phyloP scores from a whole-genome alignment of 2,888 invertebrate genomes.

The Brachyptera risi region DNA sequence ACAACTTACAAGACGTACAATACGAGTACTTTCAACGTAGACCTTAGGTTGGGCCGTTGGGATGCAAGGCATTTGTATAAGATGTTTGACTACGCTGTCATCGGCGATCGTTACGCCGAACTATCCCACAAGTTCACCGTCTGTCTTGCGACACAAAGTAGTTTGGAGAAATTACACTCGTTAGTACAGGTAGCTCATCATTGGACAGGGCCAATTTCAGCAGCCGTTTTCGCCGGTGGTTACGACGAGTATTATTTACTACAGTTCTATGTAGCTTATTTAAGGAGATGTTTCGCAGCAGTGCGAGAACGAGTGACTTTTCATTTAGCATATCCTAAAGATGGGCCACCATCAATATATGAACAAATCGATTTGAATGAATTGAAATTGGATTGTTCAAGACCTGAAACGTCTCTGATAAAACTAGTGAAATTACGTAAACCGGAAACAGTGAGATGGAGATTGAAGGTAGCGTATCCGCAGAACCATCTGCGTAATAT shows the following conservation, averaged over 20 bases:
- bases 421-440: conserved; percentile 57
- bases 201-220: conserved; percentile 83
- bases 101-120: conserved; percentile 62
- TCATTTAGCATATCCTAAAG: conserved; percentile 68
- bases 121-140: conserved; percentile 57
- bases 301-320: conserved; percentile 70
- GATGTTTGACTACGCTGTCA: conserved; percentile 67
- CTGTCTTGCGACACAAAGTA: conserved; percentile 81
- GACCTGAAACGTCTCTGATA: conserved; percentile 60
- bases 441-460: conserved; percentile 65
- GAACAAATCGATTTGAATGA: background rate
- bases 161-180: conserved; percentile 75
- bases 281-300: conserved; percentile 68
- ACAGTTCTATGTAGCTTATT: conserved; percentile 68
- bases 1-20: conserved; percentile 28
- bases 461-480: conserved; percentile 73
- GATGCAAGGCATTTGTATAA: conserved; percentile 65
- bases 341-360: conserved; percentile 46
- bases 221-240: conserved; percentile 74
- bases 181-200: conserved; percentile 73
- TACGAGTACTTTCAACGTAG: conserved; percentile 47
- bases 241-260: conserved; percentile 71
- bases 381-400: conserved; percentile 55
- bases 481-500: conserved; percentile 86
- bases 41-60: conserved; percentile 68